Evolutionary conservation across 2,888 invertebrate species (phyloP).

Genomic region (Mycalesis mineus): DNA sequence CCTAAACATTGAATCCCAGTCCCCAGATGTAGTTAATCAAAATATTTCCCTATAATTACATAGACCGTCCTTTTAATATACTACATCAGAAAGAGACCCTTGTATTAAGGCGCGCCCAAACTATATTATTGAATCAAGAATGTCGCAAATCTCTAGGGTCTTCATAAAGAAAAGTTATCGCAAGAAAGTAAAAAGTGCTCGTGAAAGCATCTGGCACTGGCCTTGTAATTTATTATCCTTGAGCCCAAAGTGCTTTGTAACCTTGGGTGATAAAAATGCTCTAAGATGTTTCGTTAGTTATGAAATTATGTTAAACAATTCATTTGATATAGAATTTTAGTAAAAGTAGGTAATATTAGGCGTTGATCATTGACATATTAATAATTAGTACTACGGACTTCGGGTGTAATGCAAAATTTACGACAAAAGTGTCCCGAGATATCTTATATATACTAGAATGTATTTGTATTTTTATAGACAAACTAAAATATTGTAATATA

Average conservation of each 20-base stretch:
- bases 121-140: conserved; percentile 4
- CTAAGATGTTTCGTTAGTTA: not conserved
- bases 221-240: conserved; percentile 25
- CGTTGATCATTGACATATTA: no score
- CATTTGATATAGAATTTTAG: no score
- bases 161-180: conserved; percentile 5
- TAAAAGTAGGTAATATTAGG: no score
- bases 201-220: conserved; percentile 18
- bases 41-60: no score
- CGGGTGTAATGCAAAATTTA: no score
- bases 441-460: no score
- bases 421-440: no score
- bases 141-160: not conserved
- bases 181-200: conserved; percentile 4
- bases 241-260: conserved; percentile 10
- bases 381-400: no score
- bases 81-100: not conserved
- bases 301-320: not conserved
- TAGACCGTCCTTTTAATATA: not conserved
- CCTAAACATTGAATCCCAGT: no score
- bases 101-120: not conserved
- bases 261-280: not conserved
- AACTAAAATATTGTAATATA: no score
- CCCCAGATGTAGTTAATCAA: no score
- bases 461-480: no score